Base-by-base conservation (phyloP, 2,888 invertebrate genomes). In the Hecatera dysodea region DNA sequence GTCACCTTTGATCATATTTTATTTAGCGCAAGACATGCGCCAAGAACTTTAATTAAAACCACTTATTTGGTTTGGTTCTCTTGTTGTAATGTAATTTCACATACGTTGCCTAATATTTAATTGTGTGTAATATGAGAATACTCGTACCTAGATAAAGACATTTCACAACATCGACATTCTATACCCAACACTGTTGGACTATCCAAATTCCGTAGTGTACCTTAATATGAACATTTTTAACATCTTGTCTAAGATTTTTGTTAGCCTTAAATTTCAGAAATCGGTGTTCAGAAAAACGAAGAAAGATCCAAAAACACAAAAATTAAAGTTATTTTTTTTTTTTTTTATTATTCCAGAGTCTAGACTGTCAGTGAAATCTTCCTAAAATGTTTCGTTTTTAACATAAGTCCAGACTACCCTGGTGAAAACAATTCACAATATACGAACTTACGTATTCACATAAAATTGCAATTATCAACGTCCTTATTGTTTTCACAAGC, bases 401-500 rank as follows among this genome's bases (percentile, higher is more conserved):
- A 12, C 22, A 15, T 24, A 60, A 78, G 55, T 67, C 42, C 22
- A 62, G 50, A 65, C 11, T 39, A n/a, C 19, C 67, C 56, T 64
- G 24, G 44, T 59, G 17, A 3, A 53, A 36, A 36, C 39, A 44
- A 27, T 64, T 56, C 46, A 44, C 15, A n/a, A 68, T 56, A 55
- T 44, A 72, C 44, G 19, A 1, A 19, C 44, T 8, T 44, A 44
- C 67, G 72, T 79, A 73, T 65, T 65, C 68, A 62, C 70, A 65
- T 53, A 70, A 62, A 68, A 73, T 72, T 65, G 59, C 61, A 74
- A 75, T 78, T 78, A 68, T 69, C 68, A 67, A 72, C 71, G 76
- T 81, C 78, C 77, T 80, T 80, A 71, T 53, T 80, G 72, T 74
- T 73, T n/a, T n/a, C n/a, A 76, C 64, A 68, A 72, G 68, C 71